phyloP scores from a whole-genome alignment of 2,797 vertebrate genomes.

The Neosalanx taihuensis region DNA sequence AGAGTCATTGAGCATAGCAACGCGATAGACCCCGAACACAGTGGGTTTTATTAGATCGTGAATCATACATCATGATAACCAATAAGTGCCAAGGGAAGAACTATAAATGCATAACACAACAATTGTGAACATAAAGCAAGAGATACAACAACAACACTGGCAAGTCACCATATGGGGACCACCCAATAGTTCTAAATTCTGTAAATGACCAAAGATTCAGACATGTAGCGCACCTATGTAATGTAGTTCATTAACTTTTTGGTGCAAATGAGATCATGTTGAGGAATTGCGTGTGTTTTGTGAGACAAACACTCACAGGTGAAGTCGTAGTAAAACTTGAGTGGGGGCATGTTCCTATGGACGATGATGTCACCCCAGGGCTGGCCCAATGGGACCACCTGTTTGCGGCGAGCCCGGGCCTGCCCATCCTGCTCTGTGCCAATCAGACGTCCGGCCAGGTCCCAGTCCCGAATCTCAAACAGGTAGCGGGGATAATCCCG shows the following conservation, averaged over 20 bases:
- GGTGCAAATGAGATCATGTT: background rate
- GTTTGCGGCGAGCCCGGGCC: constrained; percentile 81
- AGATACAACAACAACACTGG: too few species aligned
- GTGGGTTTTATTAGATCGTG: too few species aligned
- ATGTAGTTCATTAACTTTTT: background rate
- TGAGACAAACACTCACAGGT: constrained; percentile 79
- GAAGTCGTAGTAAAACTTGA: constrained; percentile 97
- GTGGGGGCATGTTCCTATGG: constrained; percentile 92
- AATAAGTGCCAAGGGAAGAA: too few species aligned
- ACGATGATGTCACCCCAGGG: constrained; percentile 89
- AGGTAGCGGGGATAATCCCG: constrained; percentile 96
- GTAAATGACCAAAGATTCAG: background rate
- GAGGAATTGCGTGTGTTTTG: background rate
- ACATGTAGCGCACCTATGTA: background rate
- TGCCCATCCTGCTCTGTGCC: constrained; percentile 91
- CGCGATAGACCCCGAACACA: too few species aligned
- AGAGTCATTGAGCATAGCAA: too few species aligned
- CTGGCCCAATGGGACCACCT: constrained; percentile 80
- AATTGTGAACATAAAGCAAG: too few species aligned
- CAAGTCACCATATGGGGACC: too few species aligned
- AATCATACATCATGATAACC: too few species aligned
- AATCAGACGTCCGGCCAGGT: constrained; percentile 85
- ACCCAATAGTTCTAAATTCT: too few species aligned
- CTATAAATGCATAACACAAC: too few species aligned
- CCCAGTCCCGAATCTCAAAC: constrained; percentile 96